Conservation (phyloP, 2,888 invertebrate genomes). For the Platycheirus albimanus region DNA sequence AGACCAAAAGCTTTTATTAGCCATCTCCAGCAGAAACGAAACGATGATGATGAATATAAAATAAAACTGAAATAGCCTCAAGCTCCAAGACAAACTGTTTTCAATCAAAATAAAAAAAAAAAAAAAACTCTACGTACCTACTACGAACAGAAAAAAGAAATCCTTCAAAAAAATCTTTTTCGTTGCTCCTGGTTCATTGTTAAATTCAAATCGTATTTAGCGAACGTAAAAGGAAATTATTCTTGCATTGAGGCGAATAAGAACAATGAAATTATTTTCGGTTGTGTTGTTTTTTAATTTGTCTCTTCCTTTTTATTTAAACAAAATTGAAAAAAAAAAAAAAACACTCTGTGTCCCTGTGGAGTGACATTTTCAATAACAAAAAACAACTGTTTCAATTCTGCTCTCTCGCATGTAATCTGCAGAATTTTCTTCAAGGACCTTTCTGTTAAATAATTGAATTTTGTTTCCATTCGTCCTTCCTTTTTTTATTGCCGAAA, state of each 20-base stretch:
- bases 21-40: too few relatives aligned
- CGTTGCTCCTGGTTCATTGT: slow-evolving; percentile 18
- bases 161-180: slow-evolving; percentile 1
- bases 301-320: too few relatives aligned
- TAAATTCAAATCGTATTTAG: slow-evolving; percentile 56
- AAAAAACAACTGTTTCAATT: slow-evolving; percentile 23
- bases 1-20: too few relatives aligned
- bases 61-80: slow-evolving; percentile 37
- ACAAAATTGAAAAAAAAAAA: too few relatives aligned
- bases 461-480: not conserved
- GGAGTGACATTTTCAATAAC: slow-evolving; percentile 47
- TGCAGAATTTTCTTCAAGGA: slow-evolving; percentile 24
- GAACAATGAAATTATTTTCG: slow-evolving; percentile 47
- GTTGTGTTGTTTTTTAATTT: slow-evolving; percentile 1
- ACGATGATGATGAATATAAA: slow-evolving; percentile 6
- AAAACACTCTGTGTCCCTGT: slow-evolving; percentile 7
- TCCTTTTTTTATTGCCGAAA: too few relatives aligned
- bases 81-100: slow-evolving; percentile 58
- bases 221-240: slow-evolving; percentile 20
- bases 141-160: slow-evolving; percentile 16
- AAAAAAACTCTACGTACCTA: not conserved
- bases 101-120: slow-evolving; percentile 55
- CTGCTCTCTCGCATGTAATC: slow-evolving; percentile 40
- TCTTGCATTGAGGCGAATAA: slow-evolving; percentile 27
- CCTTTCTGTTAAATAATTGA: not conserved